Evolutionary conservation across 2,797 vertebrate genomes (phyloP).

Genomic region (Bothrops alternatus): DNA sequence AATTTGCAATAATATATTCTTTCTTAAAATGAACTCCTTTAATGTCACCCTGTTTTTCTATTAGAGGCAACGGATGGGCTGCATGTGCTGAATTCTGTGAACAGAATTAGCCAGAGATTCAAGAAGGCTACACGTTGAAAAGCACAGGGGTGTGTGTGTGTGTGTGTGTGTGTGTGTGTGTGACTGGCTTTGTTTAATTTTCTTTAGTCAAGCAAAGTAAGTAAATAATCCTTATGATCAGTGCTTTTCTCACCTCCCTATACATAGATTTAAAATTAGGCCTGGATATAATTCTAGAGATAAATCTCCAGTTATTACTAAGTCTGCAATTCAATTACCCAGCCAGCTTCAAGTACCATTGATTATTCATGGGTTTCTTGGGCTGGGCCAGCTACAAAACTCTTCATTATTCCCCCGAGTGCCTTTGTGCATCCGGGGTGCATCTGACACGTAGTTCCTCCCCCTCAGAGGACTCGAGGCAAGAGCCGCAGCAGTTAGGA

Average conservation of each 20-base stretch:
- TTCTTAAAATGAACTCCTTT: background rate
- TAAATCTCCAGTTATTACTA: conserved; percentile 61
- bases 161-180: background rate
- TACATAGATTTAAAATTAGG: conserved; percentile 54
- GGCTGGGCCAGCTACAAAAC: conserved; percentile 52
- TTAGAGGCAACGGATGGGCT: background rate
- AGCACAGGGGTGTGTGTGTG: conserved; percentile 31
- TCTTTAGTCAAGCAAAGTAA: conserved; percentile 37
- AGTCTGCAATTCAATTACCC: conserved; percentile 68
- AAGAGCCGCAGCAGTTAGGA: conserved; percentile 7
- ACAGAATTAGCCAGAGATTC: conserved; percentile 7
- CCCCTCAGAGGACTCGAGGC: conserved; percentile 20
- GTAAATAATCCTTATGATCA: conserved; percentile 57
- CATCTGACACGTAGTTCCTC: conserved; percentile 45
- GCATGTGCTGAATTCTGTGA: conserved; percentile 3
- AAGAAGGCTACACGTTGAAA: conserved; percentile 34
- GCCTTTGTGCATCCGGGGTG: conserved; percentile 45
- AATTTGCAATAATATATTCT: background rate
- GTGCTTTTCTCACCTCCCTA: conserved; percentile 39
- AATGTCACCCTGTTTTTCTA: background rate
- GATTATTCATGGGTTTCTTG: conserved; percentile 69
- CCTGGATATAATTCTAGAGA: conserved; percentile 52
- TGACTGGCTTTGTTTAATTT: background rate
- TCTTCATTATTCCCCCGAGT: conserved; percentile 66
- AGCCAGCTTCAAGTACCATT: conserved; percentile 61